Evolutionary conservation across 2,113 vertebrate species (phyloP), one percentile per base, ranked within the genome.

Genomic region (Oryzias celebensis): DNA sequence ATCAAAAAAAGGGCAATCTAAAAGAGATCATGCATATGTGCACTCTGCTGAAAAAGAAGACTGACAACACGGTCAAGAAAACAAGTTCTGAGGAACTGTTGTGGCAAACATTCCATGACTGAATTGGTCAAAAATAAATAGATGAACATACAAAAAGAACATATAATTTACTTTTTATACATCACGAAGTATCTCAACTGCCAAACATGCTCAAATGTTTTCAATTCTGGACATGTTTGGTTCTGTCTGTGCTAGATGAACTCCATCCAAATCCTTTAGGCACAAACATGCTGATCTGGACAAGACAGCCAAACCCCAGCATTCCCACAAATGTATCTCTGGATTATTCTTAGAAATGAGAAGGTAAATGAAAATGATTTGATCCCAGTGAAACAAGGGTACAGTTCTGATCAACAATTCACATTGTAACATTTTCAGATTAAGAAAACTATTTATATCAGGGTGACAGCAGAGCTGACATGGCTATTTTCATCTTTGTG

Each of bases 121-220:
- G 87, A 90, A 91, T 92, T 83, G 78, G 82, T 93, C 91, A 94
- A 94, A 88, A 90, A 96, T 93, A 96, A 95, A 96, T 95, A 96
- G 91, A 95, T 93, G 93, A 90, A 91, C 94, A 94, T 90, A 93
- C 92, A 87, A 91, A 92, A 89, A 90, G 91, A 93, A 91, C 92
- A 87, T 94, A 93, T 94, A 95, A 93, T 94, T 92, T 94, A 93
- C 92, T 91, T 82, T 91, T 88, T 87, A 81, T 85, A 90, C 89
- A 80, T 91, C 87, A 91, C 89, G 90, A 91, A 90, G 91, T 90
- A 89, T 90, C 91, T 89, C 83, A 92, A 89, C 82, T 81, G 82
- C 90, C 80, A 67, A 85, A 87, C 48, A 85, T 74, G 72, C 57
- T 71, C 73, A 81, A 78, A 82, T 65, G 71, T 64, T 62, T 83